Percentiles rank a stretch among this genome's conserved stretches.
Evolutionary conservation across 1,140 invertebrate genomes (phyloP).

Genomic region (Cyclargus thomasi): DNA sequence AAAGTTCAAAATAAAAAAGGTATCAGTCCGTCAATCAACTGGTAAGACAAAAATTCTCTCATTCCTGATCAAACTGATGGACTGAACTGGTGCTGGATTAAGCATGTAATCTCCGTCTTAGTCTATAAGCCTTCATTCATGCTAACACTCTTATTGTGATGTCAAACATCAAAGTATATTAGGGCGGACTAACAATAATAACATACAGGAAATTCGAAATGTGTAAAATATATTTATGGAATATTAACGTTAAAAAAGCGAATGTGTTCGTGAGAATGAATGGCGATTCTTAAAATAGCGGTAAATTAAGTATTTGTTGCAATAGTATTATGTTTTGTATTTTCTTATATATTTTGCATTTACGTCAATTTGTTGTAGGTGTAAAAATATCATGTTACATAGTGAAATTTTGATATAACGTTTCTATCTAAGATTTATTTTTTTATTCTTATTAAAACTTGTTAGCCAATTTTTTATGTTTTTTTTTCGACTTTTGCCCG

Average conservation of each 20-base stretch:
- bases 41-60: too few relatives aligned
- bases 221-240: too few relatives aligned
- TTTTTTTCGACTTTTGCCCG: not conserved
- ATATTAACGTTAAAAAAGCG: not conserved
- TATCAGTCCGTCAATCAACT: too few relatives aligned
- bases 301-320: slow-evolving; percentile 9
- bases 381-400: slow-evolving; percentile 5
- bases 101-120: too few relatives aligned
- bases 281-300: not conserved
- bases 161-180: too few relatives aligned
- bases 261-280: not conserved
- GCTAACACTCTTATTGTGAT: too few relatives aligned
- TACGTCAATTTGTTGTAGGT: slow-evolving; percentile 12
- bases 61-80: too few relatives aligned
- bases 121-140: too few relatives aligned
- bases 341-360: slow-evolving; percentile 13
- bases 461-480: not conserved
- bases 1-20: too few relatives aligned
- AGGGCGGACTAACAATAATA: too few relatives aligned
- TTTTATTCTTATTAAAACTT: slow-evolving; percentile 10
- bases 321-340: slow-evolving; percentile 11
- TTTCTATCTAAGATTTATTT: slow-evolving; percentile 6
- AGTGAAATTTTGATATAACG: slow-evolving; percentile 7
- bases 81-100: too few relatives aligned
- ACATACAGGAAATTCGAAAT: too few relatives aligned